phyloP scores from a whole-genome alignment of 2,113 vertebrate genomes.

The Larimichthys crocea region DNA sequence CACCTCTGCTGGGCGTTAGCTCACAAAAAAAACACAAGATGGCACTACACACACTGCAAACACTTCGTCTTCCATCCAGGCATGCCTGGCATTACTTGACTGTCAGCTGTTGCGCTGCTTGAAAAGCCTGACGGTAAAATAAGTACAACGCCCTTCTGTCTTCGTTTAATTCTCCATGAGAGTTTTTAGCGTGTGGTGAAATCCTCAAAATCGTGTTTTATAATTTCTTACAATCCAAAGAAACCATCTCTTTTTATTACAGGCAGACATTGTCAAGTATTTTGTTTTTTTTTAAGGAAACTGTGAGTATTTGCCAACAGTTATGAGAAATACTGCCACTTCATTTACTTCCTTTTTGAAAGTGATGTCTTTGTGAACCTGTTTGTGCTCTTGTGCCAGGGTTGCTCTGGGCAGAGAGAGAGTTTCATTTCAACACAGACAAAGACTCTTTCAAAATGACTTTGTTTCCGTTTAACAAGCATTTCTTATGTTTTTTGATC shows the following conservation, averaged over 20 bases:
- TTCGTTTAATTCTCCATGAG: neutral
- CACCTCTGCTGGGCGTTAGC: neutral
- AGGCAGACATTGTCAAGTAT: neutral
- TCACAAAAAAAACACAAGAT: slow-evolving; percentile 36
- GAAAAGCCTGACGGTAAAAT: neutral
- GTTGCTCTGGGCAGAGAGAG: too few species aligned
- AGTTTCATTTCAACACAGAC: slow-evolving; percentile 47
- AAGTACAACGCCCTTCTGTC: neutral
- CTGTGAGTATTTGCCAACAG: too few species aligned
- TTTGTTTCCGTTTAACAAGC: neutral
- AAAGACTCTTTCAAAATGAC: neutral
- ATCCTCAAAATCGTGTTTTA: neutral
- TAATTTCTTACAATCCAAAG: neutral
- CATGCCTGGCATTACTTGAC: too few species aligned
- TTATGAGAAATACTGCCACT: slow-evolving; percentile 1
- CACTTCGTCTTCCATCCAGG: neutral
- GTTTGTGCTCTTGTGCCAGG: neutral
- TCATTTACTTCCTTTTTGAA: slow-evolving; percentile 68
- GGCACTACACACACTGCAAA: slow-evolving; percentile 40
- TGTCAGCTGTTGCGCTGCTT: neutral
- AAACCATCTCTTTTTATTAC: neutral
- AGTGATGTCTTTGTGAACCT: neutral
- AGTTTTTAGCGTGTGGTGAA: neutral
- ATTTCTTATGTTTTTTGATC: neutral
- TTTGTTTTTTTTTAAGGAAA: neutral